Percentiles rank a stretch among this genome's conserved stretches.
Evolutionary conservation across 2,888 invertebrate genomes (phyloP).

Genomic region (Xestia c-nigrum): DNA sequence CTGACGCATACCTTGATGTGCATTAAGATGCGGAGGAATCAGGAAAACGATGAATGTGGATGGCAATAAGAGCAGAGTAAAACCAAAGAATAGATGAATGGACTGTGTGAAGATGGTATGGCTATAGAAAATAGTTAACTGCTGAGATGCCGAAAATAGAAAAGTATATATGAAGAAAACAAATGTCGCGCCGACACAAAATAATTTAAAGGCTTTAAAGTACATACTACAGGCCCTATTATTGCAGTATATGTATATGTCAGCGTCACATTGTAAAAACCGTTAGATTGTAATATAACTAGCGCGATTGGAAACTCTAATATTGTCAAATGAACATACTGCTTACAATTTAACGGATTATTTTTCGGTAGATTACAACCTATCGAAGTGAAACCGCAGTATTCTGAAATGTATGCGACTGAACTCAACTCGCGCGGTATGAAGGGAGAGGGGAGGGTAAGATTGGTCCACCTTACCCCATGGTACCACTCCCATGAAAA

Average conservation of each 20-base stretch:
- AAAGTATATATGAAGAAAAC: not conserved
- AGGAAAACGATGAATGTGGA: not conserved
- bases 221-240: not conserved
- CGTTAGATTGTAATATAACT: no score
- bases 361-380: no score
- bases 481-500: no score
- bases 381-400: no score
- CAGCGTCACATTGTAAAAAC: no score
- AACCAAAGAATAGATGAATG: not conserved
- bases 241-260: constrained; percentile 22
- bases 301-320: no score
- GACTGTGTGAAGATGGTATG: not conserved
- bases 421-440: no score
- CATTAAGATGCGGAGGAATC: not conserved
- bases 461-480: no score
- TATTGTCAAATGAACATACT: no score
- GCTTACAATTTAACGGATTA: no score
- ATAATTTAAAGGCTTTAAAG: not conserved
- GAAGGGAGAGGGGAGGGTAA: no score
- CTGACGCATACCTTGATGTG: not conserved
- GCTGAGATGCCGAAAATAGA: not conserved
- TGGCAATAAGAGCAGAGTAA: not conserved
- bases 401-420: no score
- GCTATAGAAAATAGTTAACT: not conserved
- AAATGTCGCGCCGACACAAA: not conserved